Percentiles rank a stretch among this genome's conserved stretches.
phyloP scores from a whole-genome alignment of 2,888 invertebrate species.

The Tetheella fluctuosa region DNA sequence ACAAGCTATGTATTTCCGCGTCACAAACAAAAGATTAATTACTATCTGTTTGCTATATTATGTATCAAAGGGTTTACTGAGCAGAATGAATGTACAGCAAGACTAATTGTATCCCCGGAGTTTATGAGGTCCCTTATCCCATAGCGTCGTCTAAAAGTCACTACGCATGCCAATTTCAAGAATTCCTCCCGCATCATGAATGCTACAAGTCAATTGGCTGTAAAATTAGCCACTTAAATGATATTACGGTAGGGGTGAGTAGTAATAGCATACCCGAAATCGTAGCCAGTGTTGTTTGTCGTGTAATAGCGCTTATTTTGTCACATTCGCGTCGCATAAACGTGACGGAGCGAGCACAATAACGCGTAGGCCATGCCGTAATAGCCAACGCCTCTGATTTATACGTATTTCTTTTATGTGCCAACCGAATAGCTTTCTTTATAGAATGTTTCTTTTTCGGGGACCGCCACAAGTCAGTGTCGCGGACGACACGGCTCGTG shows the following conservation, averaged over 20 bases:
- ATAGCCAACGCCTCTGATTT: conserved; percentile 78
- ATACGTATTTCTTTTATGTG: conserved; percentile 81
- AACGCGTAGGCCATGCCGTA: conserved; percentile 67
- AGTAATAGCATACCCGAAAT: conserved; percentile 41
- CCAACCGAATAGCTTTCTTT: conserved; percentile 73
- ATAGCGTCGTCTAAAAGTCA: conserved; percentile 13
- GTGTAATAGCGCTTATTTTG: conserved; percentile 72
- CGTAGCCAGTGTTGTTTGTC: conserved; percentile 58
- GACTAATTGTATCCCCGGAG: background rate
- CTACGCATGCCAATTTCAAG: conserved; percentile 12
- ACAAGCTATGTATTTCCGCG: too few relatives aligned
- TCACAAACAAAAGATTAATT: background rate
- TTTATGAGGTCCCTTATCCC: background rate
- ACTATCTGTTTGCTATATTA: background rate
- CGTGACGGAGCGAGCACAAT: conserved; percentile 74
- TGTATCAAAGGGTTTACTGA: background rate
- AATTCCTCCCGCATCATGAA: conserved; percentile 18
- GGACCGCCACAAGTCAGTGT: conserved; percentile 51
- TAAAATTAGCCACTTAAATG: conserved; percentile 45
- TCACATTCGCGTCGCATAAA: conserved; percentile 73
- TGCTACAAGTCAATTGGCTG: conserved; percentile 41
- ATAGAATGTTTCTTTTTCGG: conserved; percentile 65
- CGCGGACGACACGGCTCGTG: conserved; percentile 48
- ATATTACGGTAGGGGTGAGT: conserved; percentile 32
- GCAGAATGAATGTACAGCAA: background rate